phyloP scores from a whole-genome alignment of 2,888 invertebrate genomes.

The Agrilus cyanescens region DNA sequence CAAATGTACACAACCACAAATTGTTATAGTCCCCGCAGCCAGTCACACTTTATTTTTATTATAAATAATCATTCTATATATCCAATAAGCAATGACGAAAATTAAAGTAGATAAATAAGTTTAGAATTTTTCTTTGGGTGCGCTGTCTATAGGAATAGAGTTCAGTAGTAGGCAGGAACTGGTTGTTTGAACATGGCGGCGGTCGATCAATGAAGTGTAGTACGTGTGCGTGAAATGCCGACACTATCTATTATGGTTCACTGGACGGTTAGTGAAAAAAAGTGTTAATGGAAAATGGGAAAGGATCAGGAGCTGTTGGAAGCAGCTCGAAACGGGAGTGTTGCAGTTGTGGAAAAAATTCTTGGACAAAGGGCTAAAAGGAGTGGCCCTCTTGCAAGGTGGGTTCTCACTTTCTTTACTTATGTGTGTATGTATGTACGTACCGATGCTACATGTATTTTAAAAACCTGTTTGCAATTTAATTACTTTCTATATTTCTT shows the following conservation, averaged over 20 bases:
- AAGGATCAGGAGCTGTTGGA: slow-evolving; percentile 95
- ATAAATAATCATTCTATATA: too few relatives aligned
- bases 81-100: too few relatives aligned
- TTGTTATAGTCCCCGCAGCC: too few relatives aligned
- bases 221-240: slow-evolving; percentile 43
- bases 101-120: too few relatives aligned
- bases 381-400: slow-evolving; percentile 90
- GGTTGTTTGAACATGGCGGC: slow-evolving; percentile 58
- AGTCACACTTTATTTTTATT: too few relatives aligned
- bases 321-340: slow-evolving; percentile 87
- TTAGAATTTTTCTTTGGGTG: too few relatives aligned
- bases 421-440: too few relatives aligned
- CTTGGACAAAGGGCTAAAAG: slow-evolving; percentile 79
- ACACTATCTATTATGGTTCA: slow-evolving; percentile 29
- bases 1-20: too few relatives aligned
- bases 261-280: slow-evolving; percentile 26
- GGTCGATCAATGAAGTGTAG: slow-evolving; percentile 65
- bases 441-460: too few relatives aligned
- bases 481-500: slow-evolving; percentile 1
- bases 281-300: slow-evolving; percentile 59
- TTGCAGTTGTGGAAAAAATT: slow-evolving; percentile 80
- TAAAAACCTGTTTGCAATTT: slow-evolving; percentile 27
- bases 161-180: slow-evolving; percentile 12
- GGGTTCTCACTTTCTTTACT: slow-evolving; percentile 32
- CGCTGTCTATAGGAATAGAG: too few relatives aligned